Conservation (phyloP, 2,113 vertebrate genomes). For the Tachycineta bicolor region DNA sequence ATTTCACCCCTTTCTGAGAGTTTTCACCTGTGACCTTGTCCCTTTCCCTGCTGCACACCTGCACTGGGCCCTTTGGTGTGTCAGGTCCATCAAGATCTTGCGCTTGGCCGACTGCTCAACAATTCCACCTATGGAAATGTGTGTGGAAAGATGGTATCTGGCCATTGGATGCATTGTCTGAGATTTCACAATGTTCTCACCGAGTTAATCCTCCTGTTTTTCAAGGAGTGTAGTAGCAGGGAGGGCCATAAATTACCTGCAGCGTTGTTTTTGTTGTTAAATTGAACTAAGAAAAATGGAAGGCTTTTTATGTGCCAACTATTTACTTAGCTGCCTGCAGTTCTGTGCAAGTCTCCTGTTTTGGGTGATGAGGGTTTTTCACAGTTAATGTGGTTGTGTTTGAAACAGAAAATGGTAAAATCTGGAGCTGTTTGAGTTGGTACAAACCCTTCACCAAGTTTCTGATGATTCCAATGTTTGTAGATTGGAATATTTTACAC, state of each 20-base stretch:
- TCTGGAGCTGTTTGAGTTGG: neutral
- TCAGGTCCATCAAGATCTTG: neutral
- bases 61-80: neutral
- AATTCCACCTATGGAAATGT: neutral
- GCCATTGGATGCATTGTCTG: neutral
- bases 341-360: neutral
- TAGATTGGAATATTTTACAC: conserved; percentile 28
- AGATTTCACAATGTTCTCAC: neutral
- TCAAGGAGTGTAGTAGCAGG: neutral
- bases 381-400: neutral
- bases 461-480: conserved; percentile 4
- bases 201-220: neutral
- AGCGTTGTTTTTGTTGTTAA: neutral
- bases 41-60: neutral
- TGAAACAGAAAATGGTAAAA: neutral
- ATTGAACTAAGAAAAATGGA: neutral
- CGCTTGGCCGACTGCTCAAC: neutral
- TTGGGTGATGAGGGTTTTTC: neutral
- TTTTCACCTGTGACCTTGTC: accelerated
- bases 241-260: neutral
- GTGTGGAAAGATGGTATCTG: neutral
- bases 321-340: neutral
- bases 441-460: neutral
- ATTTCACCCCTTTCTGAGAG: neutral
- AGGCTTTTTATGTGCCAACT: neutral